A percentile compares a stretch with the other conserved stretches of the same genome.
Evolutionary conservation across 2,797 vertebrate genomes (phyloP).

Genomic region (Propithecus deckenii): DNA sequence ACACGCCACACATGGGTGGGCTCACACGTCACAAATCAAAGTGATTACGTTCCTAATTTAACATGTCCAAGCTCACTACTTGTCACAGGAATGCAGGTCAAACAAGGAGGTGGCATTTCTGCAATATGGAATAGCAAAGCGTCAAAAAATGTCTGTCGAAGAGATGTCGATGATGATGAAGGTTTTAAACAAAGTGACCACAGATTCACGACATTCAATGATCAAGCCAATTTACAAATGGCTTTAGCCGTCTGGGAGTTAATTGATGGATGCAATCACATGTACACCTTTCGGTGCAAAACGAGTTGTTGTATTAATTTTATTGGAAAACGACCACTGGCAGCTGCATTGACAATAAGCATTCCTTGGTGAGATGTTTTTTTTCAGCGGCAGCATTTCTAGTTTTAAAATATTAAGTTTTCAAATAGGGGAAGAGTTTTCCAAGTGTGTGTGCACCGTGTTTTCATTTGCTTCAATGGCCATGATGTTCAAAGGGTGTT

Average conservation of each 20-base stretch:
- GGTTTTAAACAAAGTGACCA: background rate
- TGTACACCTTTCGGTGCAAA: fast-evolving
- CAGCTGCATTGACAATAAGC: background rate
- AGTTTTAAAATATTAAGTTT: background rate
- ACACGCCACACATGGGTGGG: too few species aligned
- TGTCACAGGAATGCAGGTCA: background rate
- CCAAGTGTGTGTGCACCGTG: background rate
- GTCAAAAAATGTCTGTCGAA: background rate
- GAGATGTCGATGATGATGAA: fast-evolving
- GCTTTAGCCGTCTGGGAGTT: fast-evolving
- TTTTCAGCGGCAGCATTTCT: background rate
- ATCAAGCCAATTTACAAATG: background rate
- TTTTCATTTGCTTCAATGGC: background rate
- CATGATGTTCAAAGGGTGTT: background rate
- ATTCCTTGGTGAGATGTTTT: fast-evolving
- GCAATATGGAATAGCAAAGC: background rate
- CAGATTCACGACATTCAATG: fast-evolving
- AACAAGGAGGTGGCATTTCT: background rate
- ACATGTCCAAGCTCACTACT: background rate
- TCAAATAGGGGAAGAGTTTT: background rate
- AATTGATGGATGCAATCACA: fast-evolving
- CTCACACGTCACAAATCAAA: background rate
- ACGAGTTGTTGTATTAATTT: background rate
- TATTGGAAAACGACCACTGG: background rate
- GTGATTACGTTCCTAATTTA: background rate